phyloP scores from a whole-genome alignment of 2,797 vertebrate genomes.

The Amphiprion clarkii region DNA sequence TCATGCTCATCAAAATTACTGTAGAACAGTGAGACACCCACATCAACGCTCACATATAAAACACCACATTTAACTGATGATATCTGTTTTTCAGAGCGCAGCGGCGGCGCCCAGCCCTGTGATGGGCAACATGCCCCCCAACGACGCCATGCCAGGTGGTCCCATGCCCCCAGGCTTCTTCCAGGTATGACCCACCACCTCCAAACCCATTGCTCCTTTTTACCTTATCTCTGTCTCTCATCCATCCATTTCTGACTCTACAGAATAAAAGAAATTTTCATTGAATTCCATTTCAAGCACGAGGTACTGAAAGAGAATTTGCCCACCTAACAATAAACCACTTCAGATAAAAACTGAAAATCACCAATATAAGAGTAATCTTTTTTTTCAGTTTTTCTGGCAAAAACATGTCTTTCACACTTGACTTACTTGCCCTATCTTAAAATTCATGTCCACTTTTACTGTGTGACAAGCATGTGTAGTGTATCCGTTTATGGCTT shows the following conservation, averaged over 20 bases:
- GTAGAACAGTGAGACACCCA: not conserved
- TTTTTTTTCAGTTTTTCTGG: no score
- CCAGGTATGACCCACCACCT: slow-evolving; percentile 85
- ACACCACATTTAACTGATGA: slow-evolving; percentile 7
- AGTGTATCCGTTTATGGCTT: no score
- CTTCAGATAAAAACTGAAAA: not conserved
- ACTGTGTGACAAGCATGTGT: no score
- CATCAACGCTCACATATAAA: not conserved
- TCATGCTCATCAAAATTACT: not conserved
- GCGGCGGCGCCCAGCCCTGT: slow-evolving; percentile 92
- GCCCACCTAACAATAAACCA: not conserved
- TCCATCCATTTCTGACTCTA: slow-evolving; percentile 8
- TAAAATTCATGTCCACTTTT: no score
- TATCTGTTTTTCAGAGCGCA: slow-evolving; percentile 82
- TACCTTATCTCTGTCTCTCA: slow-evolving; percentile 4
- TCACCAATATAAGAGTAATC: not conserved
- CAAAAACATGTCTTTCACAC: no score
- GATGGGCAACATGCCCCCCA: slow-evolving; percentile 93
- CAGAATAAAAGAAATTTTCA: not conserved
- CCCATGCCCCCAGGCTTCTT: slow-evolving; percentile 94
- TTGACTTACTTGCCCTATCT: no score
- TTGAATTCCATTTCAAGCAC: not conserved
- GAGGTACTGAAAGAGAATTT: not conserved
- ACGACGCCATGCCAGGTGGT: slow-evolving; percentile 89
- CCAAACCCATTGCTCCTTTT: slow-evolving; percentile 2